Base-by-base conservation (phyloP, 2,888 invertebrate genomes). In the Steinernema scapterisci region DNA sequence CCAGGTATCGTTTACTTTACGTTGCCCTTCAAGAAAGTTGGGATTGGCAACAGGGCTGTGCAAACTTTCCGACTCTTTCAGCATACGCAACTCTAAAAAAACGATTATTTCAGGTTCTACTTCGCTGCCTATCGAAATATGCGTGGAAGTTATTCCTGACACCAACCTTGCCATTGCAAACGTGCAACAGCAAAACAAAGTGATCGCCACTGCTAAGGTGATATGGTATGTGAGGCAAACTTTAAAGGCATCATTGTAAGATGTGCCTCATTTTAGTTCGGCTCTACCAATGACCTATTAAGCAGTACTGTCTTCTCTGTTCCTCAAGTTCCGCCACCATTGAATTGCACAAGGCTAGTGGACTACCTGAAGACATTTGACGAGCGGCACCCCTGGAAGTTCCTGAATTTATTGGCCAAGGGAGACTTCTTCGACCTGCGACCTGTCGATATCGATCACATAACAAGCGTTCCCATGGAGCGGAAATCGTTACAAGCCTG, bases 401-500 rank as follows among this genome's bases (percentile, higher is more conserved):
- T 52, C 21, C 52, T 52, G 52, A 52, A n/a, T 23, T 23, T 52
- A 5, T 23, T 52, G 16, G 52, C 21, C 19, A 52, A 21, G 11
- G 23, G 23, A 19, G 52, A 23, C 23, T 52, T 52, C 23, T 52
- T 52, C 21, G 52, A 52, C 7, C 16, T 52, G 21, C 1, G 52
- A 52, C 52, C 52, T n/a, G 52, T 52, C 19, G 52, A 52, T 21
- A 21, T n/a, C 21, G 23, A 23, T n/a, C 52, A 52, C 52, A 52
- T 52, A 3, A 21, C 52, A 9, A 52, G 21, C 23, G 11, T 21
- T 11, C 52, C 52, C 7, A 21, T 52, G 21, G 52, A 52, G 7
- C 19, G 52, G 6, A 52, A 52, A 21, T 11, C 52, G 5, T 23
- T 52, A 23, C 52, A 52, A 52, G 52, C 21, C 11, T 52, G 52